Conservation (phyloP, 2,888 invertebrate species). For the Cheiracanthium punctorium region DNA sequence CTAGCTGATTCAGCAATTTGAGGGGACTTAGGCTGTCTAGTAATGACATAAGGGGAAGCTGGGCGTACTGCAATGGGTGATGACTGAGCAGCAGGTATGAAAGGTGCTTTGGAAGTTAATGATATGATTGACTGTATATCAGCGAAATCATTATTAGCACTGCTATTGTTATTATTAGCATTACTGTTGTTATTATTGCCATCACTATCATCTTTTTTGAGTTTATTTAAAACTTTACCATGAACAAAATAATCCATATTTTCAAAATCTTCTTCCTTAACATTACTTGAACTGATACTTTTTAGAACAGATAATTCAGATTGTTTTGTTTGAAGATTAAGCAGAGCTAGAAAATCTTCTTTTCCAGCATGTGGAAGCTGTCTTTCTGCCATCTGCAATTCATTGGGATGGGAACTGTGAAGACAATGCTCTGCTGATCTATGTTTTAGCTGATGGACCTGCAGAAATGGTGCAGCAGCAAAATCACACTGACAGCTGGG, state of each 20-base stretch:
- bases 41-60: conserved; percentile 14
- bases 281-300: conserved; percentile 31
- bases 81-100: conserved; percentile 44
- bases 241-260: conserved; percentile 72
- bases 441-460: conserved; percentile 72
- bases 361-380: conserved; percentile 28
- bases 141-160: conserved; percentile 81
- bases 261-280: conserved; percentile 71
- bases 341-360: conserved; percentile 87
- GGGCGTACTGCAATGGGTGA: conserved; percentile 51
- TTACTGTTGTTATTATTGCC: not conserved
- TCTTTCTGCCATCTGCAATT: not conserved
- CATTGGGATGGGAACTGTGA: not conserved
- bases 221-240: conserved; percentile 65
- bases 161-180: conserved; percentile 77
- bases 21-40: conserved; percentile 43
- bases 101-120: conserved; percentile 53
- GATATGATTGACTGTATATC: conserved; percentile 80
- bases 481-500: conserved; percentile 80
- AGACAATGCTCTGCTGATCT: conserved; percentile 61
- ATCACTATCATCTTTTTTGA: conserved; percentile 76
- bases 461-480: conserved; percentile 78
- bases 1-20: conserved; percentile 53
- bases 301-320: conserved; percentile 34
- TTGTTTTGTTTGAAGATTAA: conserved; percentile 78